Base-by-base conservation (phyloP, 2,797 vertebrate species). In the Pipistrellus pipistrellus region DNA sequence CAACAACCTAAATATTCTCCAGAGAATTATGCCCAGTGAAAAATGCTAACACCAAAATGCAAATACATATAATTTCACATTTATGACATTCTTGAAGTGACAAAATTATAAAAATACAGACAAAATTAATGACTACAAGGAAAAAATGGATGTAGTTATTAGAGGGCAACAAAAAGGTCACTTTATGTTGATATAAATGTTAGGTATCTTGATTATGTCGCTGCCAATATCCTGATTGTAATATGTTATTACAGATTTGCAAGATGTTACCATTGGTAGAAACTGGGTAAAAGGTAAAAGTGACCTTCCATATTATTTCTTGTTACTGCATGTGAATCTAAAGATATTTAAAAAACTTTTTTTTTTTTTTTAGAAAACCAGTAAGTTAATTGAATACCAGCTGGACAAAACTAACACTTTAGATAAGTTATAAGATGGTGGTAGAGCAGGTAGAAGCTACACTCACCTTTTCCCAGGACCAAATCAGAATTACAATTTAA, bases 81-180 rank as follows among this genome's bases (percentile, higher is more conserved):
- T 87, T 30, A 87, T 27, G 11, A 81, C 53, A 93, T 13, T 62
- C 57, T 75, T 93, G 30, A 93, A 66, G 66, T 51, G 46, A 84
- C 18, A 88, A 80, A 95, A 80, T 68, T 71, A 72, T 3, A 66
- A 41, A 84, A 90, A 93, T 15, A 38, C 32, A 48, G 51, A 84
- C 0, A 27, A 94, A 32, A 55, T 64, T n/a, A 55, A 44, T 69
- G n/a, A 25, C n/a, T 86, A 17, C n/a, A 48, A 25, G 20, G 81
- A 1, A 73, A 20, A 77, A 80, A 15, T 57, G 18, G 44, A 82
- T 41, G 3, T 21, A 90, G 53, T n/a, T 83, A 32, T 82, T 69
- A 57, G 15, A 85, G 7, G n/a, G 6, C 53, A 76, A 69, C 21
- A 85, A 35, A 32, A 85, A 23, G 27, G 35, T 85, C 25, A 46